Percentiles rank a stretch among this genome's conserved stretches.
phyloP scores from a whole-genome alignment of 1,140 invertebrate genomes.

The Drosophila quadrilineata region DNA sequence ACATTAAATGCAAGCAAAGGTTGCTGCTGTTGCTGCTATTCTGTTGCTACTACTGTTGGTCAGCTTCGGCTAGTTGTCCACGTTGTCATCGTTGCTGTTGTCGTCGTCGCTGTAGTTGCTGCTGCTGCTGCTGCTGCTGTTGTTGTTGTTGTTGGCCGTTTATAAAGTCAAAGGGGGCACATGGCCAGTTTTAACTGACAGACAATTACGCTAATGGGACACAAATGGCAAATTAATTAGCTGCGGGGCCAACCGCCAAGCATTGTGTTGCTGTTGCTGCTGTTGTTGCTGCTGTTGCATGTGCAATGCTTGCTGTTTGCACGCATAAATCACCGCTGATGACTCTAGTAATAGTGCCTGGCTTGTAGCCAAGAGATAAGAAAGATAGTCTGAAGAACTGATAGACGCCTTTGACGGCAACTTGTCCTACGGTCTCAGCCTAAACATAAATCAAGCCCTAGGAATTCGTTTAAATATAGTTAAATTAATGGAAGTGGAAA shows the following conservation, averaged over 20 bases:
- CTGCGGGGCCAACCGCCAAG: constrained; percentile 41
- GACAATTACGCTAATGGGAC: constrained; percentile 80
- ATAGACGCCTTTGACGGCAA: background rate
- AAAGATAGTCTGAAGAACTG: too few relatives aligned
- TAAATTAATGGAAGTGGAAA: too few relatives aligned
- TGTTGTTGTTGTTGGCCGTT: constrained; percentile 27
- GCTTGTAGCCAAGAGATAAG: constrained; percentile 27
- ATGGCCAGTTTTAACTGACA: constrained; percentile 65
- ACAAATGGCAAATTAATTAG: constrained; percentile 81
- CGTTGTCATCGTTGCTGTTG: constrained; percentile 27
- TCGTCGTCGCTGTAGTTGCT: constrained; percentile 13
- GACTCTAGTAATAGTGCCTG: constrained; percentile 16
- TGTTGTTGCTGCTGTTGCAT: background rate
- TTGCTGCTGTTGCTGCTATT: constrained; percentile 35
- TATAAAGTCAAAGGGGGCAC: constrained; percentile 68
- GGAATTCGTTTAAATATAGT: background rate
- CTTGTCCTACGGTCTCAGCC: background rate
- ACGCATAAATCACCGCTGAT: constrained; percentile 39
- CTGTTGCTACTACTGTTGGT: constrained; percentile 11
- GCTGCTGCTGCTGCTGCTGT: constrained; percentile 9
- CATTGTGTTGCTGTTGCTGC: constrained; percentile 15
- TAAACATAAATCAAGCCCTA: background rate
- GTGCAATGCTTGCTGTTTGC: constrained; percentile 10
- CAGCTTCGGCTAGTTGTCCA: constrained; percentile 17
- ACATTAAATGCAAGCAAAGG: constrained; percentile 72